phyloP scores from a whole-genome alignment of 2,888 invertebrate genomes.

The Serripes groenlandicus region DNA sequence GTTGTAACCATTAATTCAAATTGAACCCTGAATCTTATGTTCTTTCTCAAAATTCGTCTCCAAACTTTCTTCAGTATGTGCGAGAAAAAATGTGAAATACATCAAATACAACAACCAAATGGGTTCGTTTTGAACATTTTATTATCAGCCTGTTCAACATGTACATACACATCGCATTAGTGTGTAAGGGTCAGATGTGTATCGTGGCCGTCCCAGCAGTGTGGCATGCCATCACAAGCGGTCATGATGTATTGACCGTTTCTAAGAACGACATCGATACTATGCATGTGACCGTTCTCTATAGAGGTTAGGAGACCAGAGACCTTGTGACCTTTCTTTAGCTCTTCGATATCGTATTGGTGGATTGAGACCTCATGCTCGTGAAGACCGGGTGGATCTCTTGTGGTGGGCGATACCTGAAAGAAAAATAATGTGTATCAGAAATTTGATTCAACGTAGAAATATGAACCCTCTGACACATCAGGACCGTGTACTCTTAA shows the following conservation, averaged over 20 bases:
- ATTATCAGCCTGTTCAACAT: no score
- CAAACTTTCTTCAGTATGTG: no score
- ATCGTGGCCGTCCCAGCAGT: slow-evolving; percentile 74
- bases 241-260: slow-evolving; percentile 57
- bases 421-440: not conserved
- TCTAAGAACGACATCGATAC: slow-evolving; percentile 57
- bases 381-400: slow-evolving; percentile 69
- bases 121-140: no score
- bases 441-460: no score
- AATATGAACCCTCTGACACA: no score
- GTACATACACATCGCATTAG: no score
- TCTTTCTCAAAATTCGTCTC: no score
- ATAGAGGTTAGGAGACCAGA: slow-evolving; percentile 58
- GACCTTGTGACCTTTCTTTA: slow-evolving; percentile 56
- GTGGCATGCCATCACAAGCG: slow-evolving; percentile 61
- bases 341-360: slow-evolving; percentile 59
- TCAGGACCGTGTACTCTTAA: no score
- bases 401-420: slow-evolving; percentile 60
- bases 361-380: slow-evolving; percentile 61
- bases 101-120: no score
- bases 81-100: no score
- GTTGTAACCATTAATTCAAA: no score
- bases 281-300: slow-evolving; percentile 68
- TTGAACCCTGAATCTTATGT: no score
- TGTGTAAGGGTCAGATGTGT: slow-evolving; percentile 32